Percentiles rank a stretch among this genome's conserved stretches.
phyloP scores from a whole-genome alignment of 2,113 vertebrate genomes.

The Mugil cephalus region DNA sequence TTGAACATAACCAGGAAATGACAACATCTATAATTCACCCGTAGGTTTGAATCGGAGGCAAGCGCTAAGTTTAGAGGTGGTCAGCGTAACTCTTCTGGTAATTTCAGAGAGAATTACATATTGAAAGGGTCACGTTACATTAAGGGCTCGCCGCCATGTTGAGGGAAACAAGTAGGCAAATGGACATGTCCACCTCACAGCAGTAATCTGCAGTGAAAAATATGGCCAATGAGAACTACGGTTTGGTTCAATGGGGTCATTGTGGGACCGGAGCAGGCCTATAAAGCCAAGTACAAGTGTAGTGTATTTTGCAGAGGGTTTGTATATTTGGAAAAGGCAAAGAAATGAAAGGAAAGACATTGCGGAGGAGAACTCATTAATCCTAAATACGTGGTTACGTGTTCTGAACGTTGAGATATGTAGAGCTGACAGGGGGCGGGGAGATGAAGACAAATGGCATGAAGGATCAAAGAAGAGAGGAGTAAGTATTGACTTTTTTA shows the following conservation, averaged over 20 bases:
- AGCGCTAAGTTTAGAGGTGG: conserved; percentile 74
- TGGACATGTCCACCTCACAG: conserved; percentile 52
- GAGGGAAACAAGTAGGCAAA: conserved; percentile 55
- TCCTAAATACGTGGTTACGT: conserved; percentile 10
- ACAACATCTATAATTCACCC: conserved; percentile 75
- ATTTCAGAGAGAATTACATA: conserved; percentile 60
- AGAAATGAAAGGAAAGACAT: conserved; percentile 20
- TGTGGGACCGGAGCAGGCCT: conserved; percentile 39
- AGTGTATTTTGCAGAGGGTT: conserved; percentile 43
- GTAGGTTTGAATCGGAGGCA: conserved; percentile 49
- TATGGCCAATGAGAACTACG: conserved; percentile 35
- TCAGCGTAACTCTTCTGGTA: conserved; percentile 57
- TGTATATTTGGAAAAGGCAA: conserved; percentile 36
- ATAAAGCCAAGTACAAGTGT: conserved; percentile 41
- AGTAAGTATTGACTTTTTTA: background rate
- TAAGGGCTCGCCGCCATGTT: conserved; percentile 45
- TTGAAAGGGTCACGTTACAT: conserved; percentile 67
- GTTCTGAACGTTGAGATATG: background rate
- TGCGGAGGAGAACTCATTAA: conserved; percentile 2
- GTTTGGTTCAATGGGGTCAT: conserved; percentile 61
- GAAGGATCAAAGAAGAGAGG: background rate
- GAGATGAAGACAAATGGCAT: background rate
- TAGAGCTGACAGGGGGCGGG: background rate
- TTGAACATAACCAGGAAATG: conserved; percentile 79
- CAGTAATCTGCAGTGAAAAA: conserved; percentile 60